Evolutionary conservation across 2,797 vertebrate genomes (phyloP), one percentile per base, ranked within the genome.

Genomic region (Eurystomus glaucurus): DNA sequence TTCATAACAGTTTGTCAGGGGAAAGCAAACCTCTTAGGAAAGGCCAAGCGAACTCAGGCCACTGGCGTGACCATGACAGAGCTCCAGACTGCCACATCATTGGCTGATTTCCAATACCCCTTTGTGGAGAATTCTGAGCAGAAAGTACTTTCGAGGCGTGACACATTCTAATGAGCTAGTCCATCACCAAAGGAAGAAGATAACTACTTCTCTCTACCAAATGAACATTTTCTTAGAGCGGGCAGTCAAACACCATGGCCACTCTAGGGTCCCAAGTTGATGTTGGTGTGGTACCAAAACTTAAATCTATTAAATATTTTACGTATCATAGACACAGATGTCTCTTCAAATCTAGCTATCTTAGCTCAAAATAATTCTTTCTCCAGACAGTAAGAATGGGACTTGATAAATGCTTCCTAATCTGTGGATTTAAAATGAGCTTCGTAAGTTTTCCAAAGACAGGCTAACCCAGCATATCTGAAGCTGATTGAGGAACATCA

Each of bases 341-440:
- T 48, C 65, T 93, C 76, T 84, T 92, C 61, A 95, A 90, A 94
- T 78, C 72, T 46, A 88, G 33, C 37, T 37, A 37, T n/a, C 76
- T 80, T 70, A 55, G 39, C 55, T 77, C 78, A 93, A 77, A 88
- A 54, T 75, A 91, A 83, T 90, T 82, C 35, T 72, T 90, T 81
- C 39, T 69, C 12, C 80, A 86, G 72, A 90, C 60, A 94, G 61
- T 48, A 85, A 18, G 37, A 65, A 6, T 18, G 61, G 52, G 65
- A 86, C 64, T 43, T 57, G 79, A 61, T 35, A 88, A 1, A 1
- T 50, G 50, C 50, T 84, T 7, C 33, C 5, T 37, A 80, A 3
- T 33, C 90, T 86, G 78, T 54, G 79, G 71, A 54, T 69, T 87
- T 93, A 74, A 83, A 68, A 78, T 66, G 54, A 66, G 87, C 66